Base-by-base conservation (phyloP, 2,888 invertebrate genomes). In the Xestoiulus laeticollis region DNA sequence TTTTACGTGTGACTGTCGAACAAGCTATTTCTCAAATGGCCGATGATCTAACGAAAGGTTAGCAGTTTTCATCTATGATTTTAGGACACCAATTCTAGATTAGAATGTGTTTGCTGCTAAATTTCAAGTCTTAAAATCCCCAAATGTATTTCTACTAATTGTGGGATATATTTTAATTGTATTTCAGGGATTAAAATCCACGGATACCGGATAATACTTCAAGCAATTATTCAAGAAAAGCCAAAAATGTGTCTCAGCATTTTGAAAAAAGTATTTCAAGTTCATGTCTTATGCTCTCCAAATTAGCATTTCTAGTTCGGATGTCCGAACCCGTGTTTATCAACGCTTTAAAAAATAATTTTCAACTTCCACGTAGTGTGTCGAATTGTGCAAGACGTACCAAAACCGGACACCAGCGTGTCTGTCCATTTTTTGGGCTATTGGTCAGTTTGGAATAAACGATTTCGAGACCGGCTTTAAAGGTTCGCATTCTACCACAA, bases 381-480 rank as follows among this genome's bases (percentile, higher is more conserved):
- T 48, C 48, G 48, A 48, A 16, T 48, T 48, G 19, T 48, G 48
- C 48, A 48, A 48, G 19, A 48, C 48, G 48, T 48, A 91, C 86
- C 91, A 91, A 90, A 92, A 91, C 90, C 90, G 91, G 5, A 91
- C 91, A 16, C 89, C 90, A 43, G 89, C 90, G 30, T 91, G 92
- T 90, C 89, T 92, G 86, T 90, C 91, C 48, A 90, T 92, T 32
- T 89, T 92, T 89, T 92, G 92, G 92, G 91, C 91, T 16, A 89
- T 92, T 12, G 91, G 92, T 14, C 92, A 92, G 89, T 91, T 90
- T 87, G 92, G 92, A 14, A 89, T 90, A 32, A 90, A 90, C 3
- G 90, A 91, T 88, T 89, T 92, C 33, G 90, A 89, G 86, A 90
- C 90, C 90, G 92, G 92, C 44, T 89, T 92, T n/a, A 91, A 91